Evolutionary conservation across 2,888 invertebrate genomes (phyloP).

Genomic region (Loripinus fragilis): DNA sequence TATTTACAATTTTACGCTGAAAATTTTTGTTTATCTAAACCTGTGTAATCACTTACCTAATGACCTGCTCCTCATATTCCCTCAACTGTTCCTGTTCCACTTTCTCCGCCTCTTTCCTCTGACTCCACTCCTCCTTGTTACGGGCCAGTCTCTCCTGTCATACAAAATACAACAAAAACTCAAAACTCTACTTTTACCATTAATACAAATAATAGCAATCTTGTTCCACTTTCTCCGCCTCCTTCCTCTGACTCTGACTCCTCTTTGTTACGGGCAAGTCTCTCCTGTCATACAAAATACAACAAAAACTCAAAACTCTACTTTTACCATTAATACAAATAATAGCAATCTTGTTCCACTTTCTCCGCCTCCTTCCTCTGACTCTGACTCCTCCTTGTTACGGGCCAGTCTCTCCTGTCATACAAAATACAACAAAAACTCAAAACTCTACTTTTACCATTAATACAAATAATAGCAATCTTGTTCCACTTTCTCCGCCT

Average conservation of each 20-base stretch:
- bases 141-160: slow-evolving; percentile 72
- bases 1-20: too few species aligned
- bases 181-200: too few species aligned
- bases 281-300: slow-evolving; percentile 71
- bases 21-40: too few species aligned
- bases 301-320: too few species aligned
- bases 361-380: slow-evolving; percentile 74
- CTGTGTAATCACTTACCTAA: too few species aligned
- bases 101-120: slow-evolving; percentile 73
- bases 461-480: too few species aligned
- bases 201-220: too few species aligned
- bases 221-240: slow-evolving; percentile 78
- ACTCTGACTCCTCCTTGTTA: slow-evolving; percentile 72
- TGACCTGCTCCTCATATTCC: slow-evolving; percentile 79
- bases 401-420: slow-evolving; percentile 72
- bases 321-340: too few species aligned
- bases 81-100: slow-evolving; percentile 78
- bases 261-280: slow-evolving; percentile 70
- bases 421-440: too few species aligned
- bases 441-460: too few species aligned
- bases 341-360: slow-evolving; percentile 77
- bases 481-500: slow-evolving; percentile 78
- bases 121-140: slow-evolving; percentile 72
- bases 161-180: too few species aligned
- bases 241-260: slow-evolving; percentile 72